Evolutionary conservation across 2,113 vertebrate genomes (phyloP).

Genomic region (Pitta sordida): DNA sequence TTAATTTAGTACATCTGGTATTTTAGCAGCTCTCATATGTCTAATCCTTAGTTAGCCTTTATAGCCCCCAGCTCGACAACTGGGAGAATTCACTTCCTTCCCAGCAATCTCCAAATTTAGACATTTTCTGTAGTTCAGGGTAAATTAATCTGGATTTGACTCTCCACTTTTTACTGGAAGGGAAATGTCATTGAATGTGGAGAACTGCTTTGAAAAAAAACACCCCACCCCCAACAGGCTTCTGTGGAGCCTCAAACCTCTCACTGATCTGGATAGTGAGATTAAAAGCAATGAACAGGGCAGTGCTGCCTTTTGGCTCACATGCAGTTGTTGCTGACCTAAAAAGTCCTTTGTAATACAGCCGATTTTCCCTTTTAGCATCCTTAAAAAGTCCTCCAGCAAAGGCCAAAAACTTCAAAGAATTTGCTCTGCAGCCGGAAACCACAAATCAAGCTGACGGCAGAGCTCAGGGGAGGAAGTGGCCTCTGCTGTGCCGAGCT

Average conservation of each 20-base stretch:
- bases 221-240: not conserved
- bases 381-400: slow-evolving; percentile 40
- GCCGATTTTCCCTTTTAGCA: slow-evolving; percentile 24
- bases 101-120: not conserved
- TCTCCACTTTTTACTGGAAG: not conserved
- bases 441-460: slow-evolving; percentile 56
- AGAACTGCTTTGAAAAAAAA: not conserved
- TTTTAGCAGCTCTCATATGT: not conserved
- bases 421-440: slow-evolving; percentile 52
- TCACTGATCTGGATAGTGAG: not conserved
- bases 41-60: not conserved
- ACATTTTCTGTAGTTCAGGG: not conserved
- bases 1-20: not conserved
- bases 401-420: slow-evolving; percentile 56
- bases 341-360: slow-evolving; percentile 21
- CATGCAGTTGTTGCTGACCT: not conserved
- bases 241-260: not conserved
- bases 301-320: not conserved
- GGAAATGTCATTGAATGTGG: not conserved
- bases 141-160: not conserved
- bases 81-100: not conserved
- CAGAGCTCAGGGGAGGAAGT: slow-evolving; percentile 48
- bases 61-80: not conserved
- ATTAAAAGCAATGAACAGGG: not conserved
- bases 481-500: not conserved